These are phyloP conservation scores for Phrynocephalus vlangalii DNA, from an alignment of 2,797 vertebrate species.

Conservation along the genomic window DNA sequence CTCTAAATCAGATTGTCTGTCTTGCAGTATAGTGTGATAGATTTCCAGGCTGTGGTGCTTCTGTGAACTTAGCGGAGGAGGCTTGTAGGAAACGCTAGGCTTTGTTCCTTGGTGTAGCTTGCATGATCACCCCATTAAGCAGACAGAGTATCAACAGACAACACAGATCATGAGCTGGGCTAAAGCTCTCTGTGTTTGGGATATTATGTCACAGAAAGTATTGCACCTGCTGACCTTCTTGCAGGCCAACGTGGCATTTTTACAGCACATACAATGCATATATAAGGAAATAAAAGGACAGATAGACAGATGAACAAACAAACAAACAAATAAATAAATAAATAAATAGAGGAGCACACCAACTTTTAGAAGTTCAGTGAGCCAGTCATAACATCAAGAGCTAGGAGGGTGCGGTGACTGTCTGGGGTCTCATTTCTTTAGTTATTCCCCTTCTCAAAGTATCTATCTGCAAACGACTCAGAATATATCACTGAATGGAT, in stretches of 20 bases:
- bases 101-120: conserved; percentile 96
- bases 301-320: background rate
- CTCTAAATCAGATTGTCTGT: conserved; percentile 91
- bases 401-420: background rate
- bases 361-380: background rate
- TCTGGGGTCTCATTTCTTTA: background rate
- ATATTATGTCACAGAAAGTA: conserved; percentile 71
- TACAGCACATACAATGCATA: conserved; percentile 60
- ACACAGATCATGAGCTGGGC: conserved; percentile 87
- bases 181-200: conserved; percentile 82
- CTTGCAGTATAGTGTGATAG: conserved; percentile 89
- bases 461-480: conserved; percentile 26
- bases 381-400: background rate
- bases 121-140: conserved; percentile 98
- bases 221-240: conserved; percentile 77
- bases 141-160: conserved; percentile 92
- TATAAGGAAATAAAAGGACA: background rate
- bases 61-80: conserved; percentile 79
- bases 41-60: conserved; percentile 85
- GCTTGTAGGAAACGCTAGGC: conserved; percentile 85
- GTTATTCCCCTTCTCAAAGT: conserved; percentile 36
- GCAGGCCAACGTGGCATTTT: conserved; percentile 68
- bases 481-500: conserved; percentile 6
- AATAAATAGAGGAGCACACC: background rate
- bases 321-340: background rate